Conservation (phyloP, 1,140 invertebrate species). For the Sesamia nonagrioides region DNA sequence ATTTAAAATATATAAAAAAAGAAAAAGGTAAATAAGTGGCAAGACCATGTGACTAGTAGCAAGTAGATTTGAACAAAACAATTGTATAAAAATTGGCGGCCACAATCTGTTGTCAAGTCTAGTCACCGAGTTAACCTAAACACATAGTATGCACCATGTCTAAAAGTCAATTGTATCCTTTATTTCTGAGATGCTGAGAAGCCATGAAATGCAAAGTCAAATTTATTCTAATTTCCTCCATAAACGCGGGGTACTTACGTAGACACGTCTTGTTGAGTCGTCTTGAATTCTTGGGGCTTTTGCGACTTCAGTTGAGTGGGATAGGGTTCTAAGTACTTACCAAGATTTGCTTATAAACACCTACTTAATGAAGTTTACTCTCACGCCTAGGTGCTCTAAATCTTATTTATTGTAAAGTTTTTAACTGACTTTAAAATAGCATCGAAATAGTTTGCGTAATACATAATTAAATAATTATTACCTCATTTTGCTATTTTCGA, state of each 20-base stretch:
- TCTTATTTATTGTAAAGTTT: conserved; percentile 8
- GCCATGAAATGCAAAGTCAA: conserved; percentile 13
- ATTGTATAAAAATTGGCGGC: no score
- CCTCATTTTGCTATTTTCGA: no score
- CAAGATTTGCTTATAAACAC: conserved; percentile 49
- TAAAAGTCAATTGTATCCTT: background rate
- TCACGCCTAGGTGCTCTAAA: conserved; percentile 7
- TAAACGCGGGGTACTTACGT: conserved; percentile 20
- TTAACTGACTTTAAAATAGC: background rate
- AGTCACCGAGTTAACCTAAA: no score
- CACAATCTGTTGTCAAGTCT: no score
- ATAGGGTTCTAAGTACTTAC: conserved; percentile 15
- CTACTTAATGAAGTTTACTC: conserved; percentile 38
- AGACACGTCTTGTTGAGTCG: conserved; percentile 32
- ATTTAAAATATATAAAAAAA: no score
- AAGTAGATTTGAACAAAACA: no score
- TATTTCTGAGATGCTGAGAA: background rate
- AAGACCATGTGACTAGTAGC: no score
- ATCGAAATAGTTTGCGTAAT: background rate
- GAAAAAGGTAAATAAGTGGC: no score
- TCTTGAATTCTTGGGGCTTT: conserved; percentile 17
- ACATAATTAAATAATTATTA: background rate
- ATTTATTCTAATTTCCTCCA: conserved; percentile 21
- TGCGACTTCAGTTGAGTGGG: background rate
- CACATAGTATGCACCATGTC: no score